Conservation (phyloP, 2,797 vertebrate species). For the Spondyliosoma cantharus region DNA sequence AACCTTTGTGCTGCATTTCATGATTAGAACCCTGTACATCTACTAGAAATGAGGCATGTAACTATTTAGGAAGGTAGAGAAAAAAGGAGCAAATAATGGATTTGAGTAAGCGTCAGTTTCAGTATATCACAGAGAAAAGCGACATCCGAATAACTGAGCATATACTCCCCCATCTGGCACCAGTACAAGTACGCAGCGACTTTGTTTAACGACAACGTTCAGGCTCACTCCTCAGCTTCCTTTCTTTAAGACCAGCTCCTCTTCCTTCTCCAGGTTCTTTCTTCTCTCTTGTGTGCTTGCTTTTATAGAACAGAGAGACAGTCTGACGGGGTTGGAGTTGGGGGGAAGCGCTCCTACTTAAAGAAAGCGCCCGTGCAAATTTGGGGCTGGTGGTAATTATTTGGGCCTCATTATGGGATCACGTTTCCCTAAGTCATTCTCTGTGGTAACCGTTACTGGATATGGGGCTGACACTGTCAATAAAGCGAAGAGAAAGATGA, state of each 20-base stretch:
- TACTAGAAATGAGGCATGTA: constrained; percentile 7
- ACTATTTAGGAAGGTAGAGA: background rate
- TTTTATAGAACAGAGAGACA: constrained; percentile 75
- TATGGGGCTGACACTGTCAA: constrained; percentile 78
- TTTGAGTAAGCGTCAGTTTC: background rate
- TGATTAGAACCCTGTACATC: constrained; percentile 6
- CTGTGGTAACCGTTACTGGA: constrained; percentile 79
- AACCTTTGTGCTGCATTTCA: constrained; percentile 36
- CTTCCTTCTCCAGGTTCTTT: constrained; percentile 60
- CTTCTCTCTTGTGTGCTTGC: constrained; percentile 67
- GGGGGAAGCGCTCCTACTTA: constrained; percentile 67
- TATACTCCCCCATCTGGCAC: constrained; percentile 23
- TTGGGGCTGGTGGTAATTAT: constrained; percentile 80
- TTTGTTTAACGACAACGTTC: constrained; percentile 11
- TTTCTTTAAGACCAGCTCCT: constrained; percentile 48
- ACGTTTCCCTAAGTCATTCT: constrained; percentile 74
- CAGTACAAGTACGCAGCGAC: background rate
- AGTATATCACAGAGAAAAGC: no score
- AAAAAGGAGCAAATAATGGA: background rate
- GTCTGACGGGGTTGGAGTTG: constrained; percentile 60
- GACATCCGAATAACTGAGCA: constrained; percentile 1
- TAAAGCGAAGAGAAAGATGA: constrained; percentile 79
- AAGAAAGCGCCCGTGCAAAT: constrained; percentile 76
- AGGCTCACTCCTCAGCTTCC: constrained; percentile 37
- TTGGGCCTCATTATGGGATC: constrained; percentile 83